Conservation (phyloP, 2,888 invertebrate genomes). For the Anoncus sp. region DNA sequence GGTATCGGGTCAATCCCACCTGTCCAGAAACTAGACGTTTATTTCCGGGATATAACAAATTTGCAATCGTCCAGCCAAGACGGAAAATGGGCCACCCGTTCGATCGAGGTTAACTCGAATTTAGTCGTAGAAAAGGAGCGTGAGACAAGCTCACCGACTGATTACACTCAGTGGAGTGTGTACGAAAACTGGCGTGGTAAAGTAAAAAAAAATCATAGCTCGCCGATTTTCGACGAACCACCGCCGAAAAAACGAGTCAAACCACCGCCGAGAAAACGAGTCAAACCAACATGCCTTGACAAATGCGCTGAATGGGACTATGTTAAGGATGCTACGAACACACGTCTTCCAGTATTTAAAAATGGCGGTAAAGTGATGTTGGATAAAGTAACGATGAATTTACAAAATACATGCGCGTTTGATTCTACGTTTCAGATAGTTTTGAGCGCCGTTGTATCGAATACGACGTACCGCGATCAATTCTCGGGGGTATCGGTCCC, state of each 20-base stretch:
- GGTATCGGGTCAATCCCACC: too few relatives aligned
- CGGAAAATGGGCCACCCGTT: not conserved
- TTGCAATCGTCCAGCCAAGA: not conserved
- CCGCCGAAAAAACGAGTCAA: not conserved
- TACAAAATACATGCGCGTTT: conserved; percentile 13
- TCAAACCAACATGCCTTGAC: not conserved
- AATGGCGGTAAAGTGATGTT: conserved; percentile 22
- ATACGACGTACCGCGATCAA: conserved; percentile 1
- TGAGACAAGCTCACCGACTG: too few relatives aligned
- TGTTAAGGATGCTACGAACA: not conserved
- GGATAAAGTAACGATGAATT: conserved; percentile 6
- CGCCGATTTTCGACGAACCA: not conserved
- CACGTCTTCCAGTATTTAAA: not conserved
- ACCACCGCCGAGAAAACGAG: not conserved
- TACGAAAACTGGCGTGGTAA: not conserved
- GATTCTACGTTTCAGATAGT: conserved; percentile 8
- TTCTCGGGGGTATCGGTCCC: not conserved
- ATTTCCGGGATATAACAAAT: not conserved
- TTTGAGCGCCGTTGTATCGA: conserved; percentile 1
- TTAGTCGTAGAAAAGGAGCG: too few relatives aligned
- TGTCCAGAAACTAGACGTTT: too few relatives aligned
- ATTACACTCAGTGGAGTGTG: not conserved
- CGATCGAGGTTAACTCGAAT: not conserved
- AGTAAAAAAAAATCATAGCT: not conserved
- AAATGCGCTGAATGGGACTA: conserved; percentile 9